Conservation (phyloP, 2,797 vertebrate species). For the Anguilla obscura region DNA sequence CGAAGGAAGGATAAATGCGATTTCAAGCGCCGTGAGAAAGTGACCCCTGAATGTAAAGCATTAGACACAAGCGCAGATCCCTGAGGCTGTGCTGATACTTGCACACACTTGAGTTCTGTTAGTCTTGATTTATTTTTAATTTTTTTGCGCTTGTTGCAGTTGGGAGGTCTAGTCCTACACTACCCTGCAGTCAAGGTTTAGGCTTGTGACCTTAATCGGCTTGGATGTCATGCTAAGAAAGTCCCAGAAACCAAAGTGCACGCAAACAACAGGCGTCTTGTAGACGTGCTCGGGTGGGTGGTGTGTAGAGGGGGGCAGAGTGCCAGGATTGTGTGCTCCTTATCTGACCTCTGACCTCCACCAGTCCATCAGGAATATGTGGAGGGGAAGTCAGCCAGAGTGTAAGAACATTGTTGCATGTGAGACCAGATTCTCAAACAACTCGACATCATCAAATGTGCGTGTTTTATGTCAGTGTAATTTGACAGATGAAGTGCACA, state of each 20-base stretch:
- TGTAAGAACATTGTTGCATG: too few species aligned
- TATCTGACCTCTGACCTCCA: background rate
- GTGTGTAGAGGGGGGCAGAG: background rate
- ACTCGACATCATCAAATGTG: background rate
- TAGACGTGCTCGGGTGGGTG: background rate
- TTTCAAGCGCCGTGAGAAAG: background rate
- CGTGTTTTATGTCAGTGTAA: background rate
- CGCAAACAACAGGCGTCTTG: background rate
- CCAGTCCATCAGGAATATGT: background rate
- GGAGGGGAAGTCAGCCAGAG: too few species aligned
- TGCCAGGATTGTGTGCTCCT: background rate
- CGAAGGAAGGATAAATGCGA: background rate
- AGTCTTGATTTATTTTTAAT: background rate
- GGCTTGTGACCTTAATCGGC: background rate
- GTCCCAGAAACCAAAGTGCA: background rate
- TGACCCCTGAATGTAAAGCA: background rate
- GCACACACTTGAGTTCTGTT: background rate
- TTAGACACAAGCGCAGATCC: background rate
- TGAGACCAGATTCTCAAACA: background rate
- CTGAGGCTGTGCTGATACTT: background rate
- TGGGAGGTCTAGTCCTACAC: background rate
- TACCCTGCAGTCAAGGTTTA: background rate
- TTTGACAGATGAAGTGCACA: fast-evolving
- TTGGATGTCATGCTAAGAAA: background rate
- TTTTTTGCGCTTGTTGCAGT: background rate